A percentile compares a stretch with the other conserved stretches of the same genome.
phyloP scores from a whole-genome alignment of 92 coral and sea anemone species.

The Porites divaricata region DNA sequence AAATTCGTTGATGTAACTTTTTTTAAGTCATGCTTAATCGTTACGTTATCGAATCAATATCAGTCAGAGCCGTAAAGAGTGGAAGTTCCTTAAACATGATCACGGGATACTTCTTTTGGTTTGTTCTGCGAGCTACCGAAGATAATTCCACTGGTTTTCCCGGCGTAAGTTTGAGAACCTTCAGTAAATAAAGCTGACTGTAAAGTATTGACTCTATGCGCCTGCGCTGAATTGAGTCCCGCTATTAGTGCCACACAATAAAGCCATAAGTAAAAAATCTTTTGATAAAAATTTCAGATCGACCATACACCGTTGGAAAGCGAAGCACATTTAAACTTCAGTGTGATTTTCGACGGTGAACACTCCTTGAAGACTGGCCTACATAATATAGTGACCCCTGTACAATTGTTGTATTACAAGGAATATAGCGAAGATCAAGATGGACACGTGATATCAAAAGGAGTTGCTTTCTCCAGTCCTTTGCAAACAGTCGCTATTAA shows the following conservation, averaged over 20 bases:
- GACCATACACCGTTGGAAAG: constrained; percentile 47
- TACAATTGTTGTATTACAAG: constrained; percentile 69
- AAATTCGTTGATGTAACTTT: not conserved
- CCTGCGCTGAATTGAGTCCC: no score
- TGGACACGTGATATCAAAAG: constrained; percentile 66
- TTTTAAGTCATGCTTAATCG: no score
- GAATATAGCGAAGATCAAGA: constrained; percentile 44
- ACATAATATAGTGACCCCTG: constrained; percentile 76
- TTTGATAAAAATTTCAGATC: constrained; percentile 38
- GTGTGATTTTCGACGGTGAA: constrained; percentile 71
- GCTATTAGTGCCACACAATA: no score
- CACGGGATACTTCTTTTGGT: no score
- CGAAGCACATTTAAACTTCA: constrained; percentile 57
- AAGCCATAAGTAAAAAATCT: not conserved
- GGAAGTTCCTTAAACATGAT: no score
- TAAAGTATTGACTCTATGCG: no score
- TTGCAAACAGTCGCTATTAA: constrained; percentile 48
- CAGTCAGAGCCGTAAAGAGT: no score
- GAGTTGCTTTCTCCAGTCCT: constrained; percentile 53
- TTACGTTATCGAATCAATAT: no score
- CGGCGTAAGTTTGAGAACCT: no score
- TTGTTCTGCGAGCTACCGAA: no score
- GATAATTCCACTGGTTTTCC: no score
- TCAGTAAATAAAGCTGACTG: no score
- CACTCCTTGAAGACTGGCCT: constrained; percentile 61